Conservation (phyloP, 1,140 invertebrate species). For the Hylaeus volcanicus region DNA sequence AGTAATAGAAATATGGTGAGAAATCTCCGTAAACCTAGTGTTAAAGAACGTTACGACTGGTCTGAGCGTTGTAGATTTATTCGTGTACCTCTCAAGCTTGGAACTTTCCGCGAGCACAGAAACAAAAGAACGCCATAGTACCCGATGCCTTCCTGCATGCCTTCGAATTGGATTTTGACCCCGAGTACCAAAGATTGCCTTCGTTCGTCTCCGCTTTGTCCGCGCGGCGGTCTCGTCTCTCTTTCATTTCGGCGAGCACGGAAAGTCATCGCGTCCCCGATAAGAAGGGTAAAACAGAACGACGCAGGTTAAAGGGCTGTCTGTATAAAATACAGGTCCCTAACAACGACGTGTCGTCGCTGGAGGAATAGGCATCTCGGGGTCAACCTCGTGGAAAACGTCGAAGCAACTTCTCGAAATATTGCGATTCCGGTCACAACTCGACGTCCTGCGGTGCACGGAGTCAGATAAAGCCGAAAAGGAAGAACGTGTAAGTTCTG, state of each 20-base stretch:
- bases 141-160: too few relatives aligned
- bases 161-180: not conserved
- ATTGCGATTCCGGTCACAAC: conserved; percentile 64
- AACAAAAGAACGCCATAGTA: too few relatives aligned
- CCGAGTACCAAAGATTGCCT: not conserved
- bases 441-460: conserved; percentile 41
- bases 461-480: conserved; percentile 46
- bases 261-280: conserved; percentile 6
- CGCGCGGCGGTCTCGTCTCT: not conserved
- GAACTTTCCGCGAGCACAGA: too few relatives aligned
- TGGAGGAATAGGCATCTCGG: conserved; percentile 11
- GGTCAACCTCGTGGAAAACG: conserved; percentile 55
- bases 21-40: too few relatives aligned
- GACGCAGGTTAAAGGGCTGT: not conserved
- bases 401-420: conserved; percentile 56
- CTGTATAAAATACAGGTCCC: conserved; percentile 11
- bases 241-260: conserved; percentile 17
- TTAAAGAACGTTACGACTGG: too few relatives aligned
- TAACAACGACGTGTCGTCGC: conserved; percentile 28
- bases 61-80: too few relatives aligned
- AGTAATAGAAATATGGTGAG: too few relatives aligned
- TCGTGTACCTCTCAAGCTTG: too few relatives aligned
- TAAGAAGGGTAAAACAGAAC: conserved; percentile 6
- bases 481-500: conserved; percentile 44
- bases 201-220: not conserved